phyloP scores from a whole-genome alignment of 2,113 vertebrate species.

The Hymenochirus boettgeri region DNA sequence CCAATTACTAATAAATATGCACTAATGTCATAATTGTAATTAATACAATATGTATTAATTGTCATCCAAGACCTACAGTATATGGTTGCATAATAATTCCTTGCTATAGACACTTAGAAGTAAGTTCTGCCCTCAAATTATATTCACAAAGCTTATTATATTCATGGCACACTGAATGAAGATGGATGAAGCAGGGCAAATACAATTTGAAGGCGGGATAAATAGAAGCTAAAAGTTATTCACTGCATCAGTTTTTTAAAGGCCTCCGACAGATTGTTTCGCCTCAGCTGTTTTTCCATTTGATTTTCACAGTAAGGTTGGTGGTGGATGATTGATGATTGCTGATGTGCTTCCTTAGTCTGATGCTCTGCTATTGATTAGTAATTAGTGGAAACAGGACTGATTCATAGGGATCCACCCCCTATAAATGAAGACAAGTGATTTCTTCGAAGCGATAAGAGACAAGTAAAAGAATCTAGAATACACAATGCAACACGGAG shows the following conservation, averaged over 20 bases:
- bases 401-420: not conserved
- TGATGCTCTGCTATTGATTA: slow-evolving; percentile 15
- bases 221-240: slow-evolving; percentile 71
- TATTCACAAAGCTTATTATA: too few species aligned
- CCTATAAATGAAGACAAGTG: slow-evolving; percentile 11
- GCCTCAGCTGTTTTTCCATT: slow-evolving; percentile 54
- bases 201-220: slow-evolving; percentile 68
- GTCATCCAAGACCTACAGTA: too few species aligned
- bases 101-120: too few species aligned
- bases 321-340: slow-evolving; percentile 15
- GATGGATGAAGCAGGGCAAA: slow-evolving; percentile 67
- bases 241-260: slow-evolving; percentile 66
- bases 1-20: too few species aligned
- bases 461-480: not conserved
- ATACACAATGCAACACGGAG: not conserved
- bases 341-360: slow-evolving; percentile 6
- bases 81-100: too few species aligned
- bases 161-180: slow-evolving; percentile 55
- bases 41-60: too few species aligned
- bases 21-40: too few species aligned
- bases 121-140: too few species aligned
- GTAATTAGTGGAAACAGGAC: slow-evolving; percentile 18
- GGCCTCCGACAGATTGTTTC: slow-evolving; percentile 64
- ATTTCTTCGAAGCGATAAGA: not conserved
- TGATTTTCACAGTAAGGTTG: slow-evolving; percentile 31